Evolutionary conservation across 2,888 invertebrate species (phyloP), one percentile per base, ranked within the genome.

Genomic region (Cephus runcator): DNA sequence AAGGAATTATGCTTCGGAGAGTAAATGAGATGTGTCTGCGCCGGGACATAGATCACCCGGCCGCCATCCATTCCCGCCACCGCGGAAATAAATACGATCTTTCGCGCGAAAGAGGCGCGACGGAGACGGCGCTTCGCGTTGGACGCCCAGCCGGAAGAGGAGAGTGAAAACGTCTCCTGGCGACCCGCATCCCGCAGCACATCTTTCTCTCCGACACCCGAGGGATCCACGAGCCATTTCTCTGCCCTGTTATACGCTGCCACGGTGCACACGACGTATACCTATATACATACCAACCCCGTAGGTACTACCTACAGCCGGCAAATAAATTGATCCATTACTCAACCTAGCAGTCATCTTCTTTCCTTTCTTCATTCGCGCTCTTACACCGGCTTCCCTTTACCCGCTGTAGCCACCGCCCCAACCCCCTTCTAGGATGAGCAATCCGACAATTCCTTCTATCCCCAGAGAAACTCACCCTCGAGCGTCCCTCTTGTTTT

Each of bases 21-120:
- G 92, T 92, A 93, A 93, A 93, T 93, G 92, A 93, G 92, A 93
- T 92, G 93, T 93, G 92, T 92, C 92, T 92, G 88, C 88, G 85
- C 86, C 81, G 83, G 82, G 82, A 84, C 84, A 83, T 84, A 83
- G 81, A 84, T 84, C 84, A 84, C 83, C 83, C 76, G 76, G 81
- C 80, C 81, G 80, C 83, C 83, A 84, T 84, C 84, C 81, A 83
- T 84, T 83, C 77, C 81, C 78, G 82, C 79, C 81, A 76, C 81
- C 85, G 87, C 85, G 88, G 88, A 90, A 89, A 90, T 90, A 90
- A 90, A 90, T 89, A 90, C 89, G 88, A 88, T 89, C 87, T 83
- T 82, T 86, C 80, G 81, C 81, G 77, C 77, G 77, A 36, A 79
- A 81, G 77, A 79, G 80, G 73, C 76, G 81, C 77, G 77, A 69